Evolutionary conservation across 2,888 invertebrate genomes (phyloP), one percentile per base, ranked within the genome.

Genomic region (Heliconius cydno): DNA sequence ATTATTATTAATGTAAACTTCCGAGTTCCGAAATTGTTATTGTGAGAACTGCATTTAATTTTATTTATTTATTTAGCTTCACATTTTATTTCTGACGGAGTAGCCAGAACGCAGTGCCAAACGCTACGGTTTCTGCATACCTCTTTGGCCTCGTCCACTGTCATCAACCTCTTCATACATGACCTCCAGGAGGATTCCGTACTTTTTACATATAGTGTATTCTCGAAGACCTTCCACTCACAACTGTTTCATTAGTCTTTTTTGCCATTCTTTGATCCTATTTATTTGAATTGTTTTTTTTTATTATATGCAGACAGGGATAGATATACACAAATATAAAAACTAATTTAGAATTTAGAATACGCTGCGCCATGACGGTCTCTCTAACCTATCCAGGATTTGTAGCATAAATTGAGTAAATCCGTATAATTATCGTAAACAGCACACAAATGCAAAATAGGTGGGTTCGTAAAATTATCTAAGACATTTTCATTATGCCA

Each of bases 401-500:
- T 65, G 15, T 25, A 65, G 28, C 28, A 65, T 28, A 65, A 65
- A 65, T 65, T 28, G 28, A 13, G 13, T 28, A 65, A 66, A 30
- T 66, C 3, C 34, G 34, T 7, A 22, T 67, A 34, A 19, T 67
- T 67, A 34, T 67, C 0, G 34, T 67, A 30, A 15, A 34, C 10
- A 30, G 7, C 10, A 1, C 9, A 10, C 30, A 28, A 71, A 52
- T 28, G 46, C 28, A 28, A 46, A 38, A 25, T 46, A 41, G 10
- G 9, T 71, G 34, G 19, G 46, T 19, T 52, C 4, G 19, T 60
- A 60, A 52, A 52, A 28, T 71, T 52, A 71, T 71, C 10, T 65
- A 19, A 41, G 65, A 75, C 41, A 75, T 25, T 41, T 65, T 41
- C 28, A 75, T 38, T 63, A 75, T 25, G 25, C 34, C 65, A 63